phyloP scores from a whole-genome alignment of 2,888 invertebrate genomes.

The Abrostola tripartita region DNA sequence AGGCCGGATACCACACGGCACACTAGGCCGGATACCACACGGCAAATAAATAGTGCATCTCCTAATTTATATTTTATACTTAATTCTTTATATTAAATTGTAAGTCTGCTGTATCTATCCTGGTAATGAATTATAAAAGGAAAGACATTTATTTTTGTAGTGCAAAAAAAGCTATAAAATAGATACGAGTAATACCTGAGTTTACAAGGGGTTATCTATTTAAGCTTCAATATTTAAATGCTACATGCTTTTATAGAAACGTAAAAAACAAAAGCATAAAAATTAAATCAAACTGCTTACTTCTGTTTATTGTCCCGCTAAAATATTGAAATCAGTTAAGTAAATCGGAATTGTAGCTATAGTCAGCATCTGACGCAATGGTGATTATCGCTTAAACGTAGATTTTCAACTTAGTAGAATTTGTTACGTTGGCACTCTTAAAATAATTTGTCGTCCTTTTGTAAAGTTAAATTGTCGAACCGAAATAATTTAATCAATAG shows the following conservation, averaged over 20 bases:
- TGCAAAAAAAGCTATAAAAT: not conserved
- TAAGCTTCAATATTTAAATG: not conserved
- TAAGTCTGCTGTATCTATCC: too few species aligned
- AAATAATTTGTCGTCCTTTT: conserved; percentile 1
- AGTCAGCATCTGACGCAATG: not conserved
- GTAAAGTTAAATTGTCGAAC: not conserved
- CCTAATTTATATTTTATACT: too few species aligned
- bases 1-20: too few species aligned
- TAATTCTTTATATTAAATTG: too few species aligned
- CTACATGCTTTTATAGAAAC: not conserved
- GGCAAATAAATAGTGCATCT: too few species aligned
- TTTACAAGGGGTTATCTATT: not conserved
- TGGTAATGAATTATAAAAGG: too few species aligned
- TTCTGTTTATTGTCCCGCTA: not conserved
- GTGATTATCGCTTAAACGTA: not conserved
- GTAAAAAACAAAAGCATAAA: not conserved
- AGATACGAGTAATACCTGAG: not conserved
- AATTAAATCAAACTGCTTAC: not conserved
- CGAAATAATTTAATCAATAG: conserved; percentile 13
- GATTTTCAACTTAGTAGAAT: not conserved
- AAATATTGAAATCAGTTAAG: not conserved
- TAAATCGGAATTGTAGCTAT: not conserved
- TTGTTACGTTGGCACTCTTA: not conserved
- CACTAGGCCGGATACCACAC: too few species aligned
- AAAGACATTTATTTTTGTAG: too few species aligned